Percentiles rank a stretch among this genome's conserved stretches.
These are phyloP conservation scores for Enoplolaimus lenunculus DNA, from an alignment of 2,888 invertebrate genomes.

Conservation along the genomic window DNA sequence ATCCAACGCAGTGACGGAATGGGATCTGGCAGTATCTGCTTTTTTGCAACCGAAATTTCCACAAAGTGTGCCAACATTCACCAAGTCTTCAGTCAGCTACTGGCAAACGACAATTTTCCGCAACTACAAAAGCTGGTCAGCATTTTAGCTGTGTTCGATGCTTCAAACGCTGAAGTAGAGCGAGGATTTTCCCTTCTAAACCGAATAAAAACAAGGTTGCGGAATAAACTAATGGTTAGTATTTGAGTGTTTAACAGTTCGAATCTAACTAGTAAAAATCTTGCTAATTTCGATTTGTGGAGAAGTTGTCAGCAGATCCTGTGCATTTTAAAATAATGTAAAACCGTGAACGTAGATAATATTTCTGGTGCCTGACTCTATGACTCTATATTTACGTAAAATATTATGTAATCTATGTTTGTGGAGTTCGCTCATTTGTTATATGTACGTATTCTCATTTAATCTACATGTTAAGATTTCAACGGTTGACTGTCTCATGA, in stretches of 20 bases:
- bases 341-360: too few species aligned
- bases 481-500: not conserved
- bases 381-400: too few species aligned
- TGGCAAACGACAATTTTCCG: not conserved
- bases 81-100: not conserved
- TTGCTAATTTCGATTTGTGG: not conserved
- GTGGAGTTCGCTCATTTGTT: too few species aligned
- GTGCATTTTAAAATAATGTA: too few species aligned
- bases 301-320: not conserved
- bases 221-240: slow-evolving; percentile 2
- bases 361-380: too few species aligned
- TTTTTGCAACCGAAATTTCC: not conserved
- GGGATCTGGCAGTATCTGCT: not conserved
- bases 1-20: not conserved
- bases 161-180: not conserved
- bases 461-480: too few species aligned
- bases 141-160: not conserved
- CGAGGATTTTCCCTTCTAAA: not conserved
- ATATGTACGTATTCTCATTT: too few species aligned
- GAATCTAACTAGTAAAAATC: too few species aligned
- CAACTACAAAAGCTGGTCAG: not conserved
- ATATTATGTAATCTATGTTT: too few species aligned
- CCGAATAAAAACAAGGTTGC: not conserved
- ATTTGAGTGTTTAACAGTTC: too few species aligned
- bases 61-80: not conserved